Percentiles rank a stretch among this genome's conserved stretches.
These are phyloP conservation scores for Solea senegalensis DNA, from an alignment of 2,113 vertebrate genomes.

Conservation along the genomic window DNA sequence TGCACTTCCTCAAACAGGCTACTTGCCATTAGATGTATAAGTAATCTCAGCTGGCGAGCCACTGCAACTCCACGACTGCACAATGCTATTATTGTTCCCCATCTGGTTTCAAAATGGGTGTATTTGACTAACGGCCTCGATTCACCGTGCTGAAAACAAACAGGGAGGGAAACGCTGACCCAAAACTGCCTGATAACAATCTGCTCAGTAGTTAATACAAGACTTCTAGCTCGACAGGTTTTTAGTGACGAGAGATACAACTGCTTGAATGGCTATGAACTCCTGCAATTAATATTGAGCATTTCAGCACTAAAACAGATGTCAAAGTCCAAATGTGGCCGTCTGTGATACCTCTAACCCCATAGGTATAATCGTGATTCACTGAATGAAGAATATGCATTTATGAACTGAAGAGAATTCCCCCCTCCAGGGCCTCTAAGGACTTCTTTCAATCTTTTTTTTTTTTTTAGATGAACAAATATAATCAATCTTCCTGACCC, in stretches of 20 bases:
- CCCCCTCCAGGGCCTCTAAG: neutral
- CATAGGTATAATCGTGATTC: neutral
- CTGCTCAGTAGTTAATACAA: neutral
- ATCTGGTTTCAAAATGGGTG: slow-evolving; percentile 46
- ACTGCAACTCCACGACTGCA: slow-evolving; percentile 22
- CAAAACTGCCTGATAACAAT: slow-evolving; percentile 52
- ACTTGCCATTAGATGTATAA: slow-evolving; percentile 42
- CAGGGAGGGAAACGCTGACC: slow-evolving; percentile 28
- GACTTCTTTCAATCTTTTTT: slow-evolving; percentile 15
- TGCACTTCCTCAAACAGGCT: slow-evolving; percentile 16
- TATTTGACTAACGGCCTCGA: slow-evolving; percentile 55
- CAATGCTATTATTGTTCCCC: slow-evolving; percentile 73
- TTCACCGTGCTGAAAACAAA: slow-evolving; percentile 62
- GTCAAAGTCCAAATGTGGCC: neutral
- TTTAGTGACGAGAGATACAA: neutral
- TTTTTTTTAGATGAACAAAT: slow-evolving; percentile 14
- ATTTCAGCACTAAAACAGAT: neutral
- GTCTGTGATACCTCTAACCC: neutral
- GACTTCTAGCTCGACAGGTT: slow-evolving; percentile 2
- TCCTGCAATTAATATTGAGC: neutral
- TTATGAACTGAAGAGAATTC: too few species aligned
- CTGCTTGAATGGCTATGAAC: neutral
- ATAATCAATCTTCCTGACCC: slow-evolving; percentile 17
- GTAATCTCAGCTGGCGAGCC: slow-evolving; percentile 38
- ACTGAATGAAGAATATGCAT: neutral